These are phyloP conservation scores for Drosophila setifemur DNA, from an alignment of 1,140 invertebrate species.

Conservation along the genomic window DNA sequence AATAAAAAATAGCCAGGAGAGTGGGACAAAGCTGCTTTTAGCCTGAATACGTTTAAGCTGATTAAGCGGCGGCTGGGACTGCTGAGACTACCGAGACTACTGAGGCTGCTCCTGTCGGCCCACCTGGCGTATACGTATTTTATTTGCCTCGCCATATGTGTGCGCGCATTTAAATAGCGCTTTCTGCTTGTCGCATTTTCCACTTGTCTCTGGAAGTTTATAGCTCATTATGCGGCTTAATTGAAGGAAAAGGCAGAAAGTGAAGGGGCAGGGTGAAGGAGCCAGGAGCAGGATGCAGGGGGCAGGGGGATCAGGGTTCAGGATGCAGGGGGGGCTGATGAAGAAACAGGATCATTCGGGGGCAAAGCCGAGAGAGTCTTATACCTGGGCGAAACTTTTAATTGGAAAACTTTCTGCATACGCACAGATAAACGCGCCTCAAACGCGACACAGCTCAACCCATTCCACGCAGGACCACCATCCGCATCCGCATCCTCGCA, in stretches of 20 bases:
- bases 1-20: too few relatives aligned
- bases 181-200: background rate
- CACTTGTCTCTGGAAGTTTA: constrained; percentile 49
- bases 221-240: constrained; percentile 74
- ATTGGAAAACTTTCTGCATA: constrained; percentile 78
- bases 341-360: constrained; percentile 1
- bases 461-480: constrained; percentile 1
- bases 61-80: too few relatives aligned
- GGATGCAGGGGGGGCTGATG: background rate
- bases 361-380: constrained; percentile 4
- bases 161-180: constrained; percentile 27
- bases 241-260: constrained; percentile 32
- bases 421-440: constrained; percentile 69
- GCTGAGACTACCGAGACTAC: too few relatives aligned
- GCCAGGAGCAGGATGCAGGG: background rate
- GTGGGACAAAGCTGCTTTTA: too few relatives aligned
- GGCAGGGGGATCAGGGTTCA: background rate
- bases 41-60: too few relatives aligned
- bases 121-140: constrained; percentile 54
- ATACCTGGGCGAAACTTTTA: constrained; percentile 65
- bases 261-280: background rate
- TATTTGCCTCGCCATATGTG: constrained; percentile 34
- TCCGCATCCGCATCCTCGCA: background rate
- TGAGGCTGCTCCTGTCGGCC: background rate
- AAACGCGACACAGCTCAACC: constrained; percentile 19